Evolutionary conservation across 2,113 vertebrate genomes (phyloP), one percentile per base, ranked within the genome.

Genomic region (Marmota monax): DNA sequence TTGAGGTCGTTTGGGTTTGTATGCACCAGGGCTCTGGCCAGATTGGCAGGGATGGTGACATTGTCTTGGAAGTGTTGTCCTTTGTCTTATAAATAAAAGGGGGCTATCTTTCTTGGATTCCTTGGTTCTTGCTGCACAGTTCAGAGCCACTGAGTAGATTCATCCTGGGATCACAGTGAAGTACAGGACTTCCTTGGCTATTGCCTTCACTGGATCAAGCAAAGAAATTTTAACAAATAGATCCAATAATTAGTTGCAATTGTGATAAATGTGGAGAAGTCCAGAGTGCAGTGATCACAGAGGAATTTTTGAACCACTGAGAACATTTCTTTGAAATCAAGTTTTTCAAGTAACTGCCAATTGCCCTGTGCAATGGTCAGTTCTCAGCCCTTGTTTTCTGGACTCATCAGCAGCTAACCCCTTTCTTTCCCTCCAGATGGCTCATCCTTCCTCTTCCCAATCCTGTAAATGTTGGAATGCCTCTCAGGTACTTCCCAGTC

Each of bases 341-440:
- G 25, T 34, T 48, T 78, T 79, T 53, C 37, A 69, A 0, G 70
- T n/a, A 76, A 48, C 39, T 16, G 20, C 42, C 25, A 7, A 4
- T 42, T 7, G n/a, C 32, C 72, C 12, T 29, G 11, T 2, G 37
- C 13, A 10, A 2, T 0, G 34, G 56, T 39, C 45, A 4, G 1
- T 56, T 56, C 63, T 85, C 32, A 10, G 37, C 56, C 72, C 23
- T 45, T 0, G 13, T 13, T n/a, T 42, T 7, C 39, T 14, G 25
- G 58, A 13, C 22, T 45, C 7, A 0, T 69, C 37, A 20, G 74
- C 29, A 53, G 51, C 4, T 5, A 23, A 5, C 61, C 11, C 4
- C 37, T 58, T 7, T 51, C n/a, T 58, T 22, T 70, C 77, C 72
- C 37, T 61, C 61, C 13, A 25, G 9, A 76, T 27, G 34, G 13